Evolutionary conservation across 2,113 vertebrate species (phyloP), one percentile per base, ranked within the genome.

Genomic region (Eubucco bourcierii): DNA sequence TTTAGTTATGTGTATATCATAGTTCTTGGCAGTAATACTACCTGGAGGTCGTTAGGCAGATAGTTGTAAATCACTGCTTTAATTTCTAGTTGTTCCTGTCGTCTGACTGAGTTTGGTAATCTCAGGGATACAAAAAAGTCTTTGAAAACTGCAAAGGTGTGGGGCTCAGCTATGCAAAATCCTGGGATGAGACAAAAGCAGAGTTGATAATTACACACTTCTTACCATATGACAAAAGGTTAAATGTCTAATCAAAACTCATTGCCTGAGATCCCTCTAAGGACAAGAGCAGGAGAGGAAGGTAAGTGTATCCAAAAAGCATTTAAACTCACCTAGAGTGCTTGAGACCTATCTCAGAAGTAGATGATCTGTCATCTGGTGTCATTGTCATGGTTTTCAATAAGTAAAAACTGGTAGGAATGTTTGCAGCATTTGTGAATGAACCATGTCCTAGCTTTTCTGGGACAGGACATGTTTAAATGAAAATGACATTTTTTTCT

Each of bases 11-110:
- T 33, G 7, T n/a, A 18, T 23, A 58, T 27, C 17, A 64, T 44
- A 72, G 33, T 20, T 44, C 53, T 1, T 74, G n/a, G 12, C 67
- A 34, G 4, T 21, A 76, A 82, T 41, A 84, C 3, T 87, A 27
- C 31, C 96, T 95, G 89, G 76, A 96, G 81, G 18, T 87, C 65
- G 0, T 46, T 6, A 33, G 94, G 60, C 10, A 90, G 93, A 58
- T 98, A 98, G 95, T 98, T 98, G 98, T 98, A 98, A 89, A 98
- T 78, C 61, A 98, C 97, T 52, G 97, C 98, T 67, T 97, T 95
- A 85, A 98, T 95, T 47, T 97, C 96, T 28, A 98, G 88, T 60
- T 98, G 98, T 72, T 98, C 98, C 2, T 97, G 97, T 79, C 96
- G 93, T 93, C 80, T 98, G 47, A 98, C 98, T 2, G 98, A 98